Conservation (phyloP, 2,797 vertebrate species). For the Peromyscus nudipes region DNA sequence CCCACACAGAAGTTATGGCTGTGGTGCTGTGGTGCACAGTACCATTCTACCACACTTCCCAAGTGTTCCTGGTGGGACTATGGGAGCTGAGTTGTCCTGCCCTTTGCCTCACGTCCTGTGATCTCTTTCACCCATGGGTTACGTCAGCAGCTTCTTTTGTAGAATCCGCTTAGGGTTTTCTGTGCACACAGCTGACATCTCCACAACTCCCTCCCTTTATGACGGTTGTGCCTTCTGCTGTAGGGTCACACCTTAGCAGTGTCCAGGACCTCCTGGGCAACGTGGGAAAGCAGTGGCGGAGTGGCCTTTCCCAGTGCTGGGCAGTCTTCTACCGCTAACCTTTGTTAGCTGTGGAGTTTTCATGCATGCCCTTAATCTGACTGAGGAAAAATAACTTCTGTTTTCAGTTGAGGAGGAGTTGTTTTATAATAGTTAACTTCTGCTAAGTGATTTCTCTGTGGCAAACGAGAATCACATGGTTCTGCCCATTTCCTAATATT, state of each 20-base stretch:
- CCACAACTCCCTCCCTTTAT: not conserved
- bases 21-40: not conserved
- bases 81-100: not conserved
- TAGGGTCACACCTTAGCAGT: not conserved
- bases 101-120: not conserved
- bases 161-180: not conserved
- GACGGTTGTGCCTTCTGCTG: not conserved
- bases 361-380: not conserved
- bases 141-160: not conserved
- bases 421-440: not conserved
- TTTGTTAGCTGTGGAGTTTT: not conserved
- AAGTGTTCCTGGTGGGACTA: not conserved
- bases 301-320: not conserved
- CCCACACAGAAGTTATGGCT: not conserved
- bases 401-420: not conserved
- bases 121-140: not conserved
- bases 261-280: not conserved
- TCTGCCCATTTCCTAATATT: not conserved
- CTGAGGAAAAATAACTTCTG: not conserved
- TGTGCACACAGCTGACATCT: rapidly evolving
- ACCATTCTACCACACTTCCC: not conserved
- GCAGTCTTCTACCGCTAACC: not conserved
- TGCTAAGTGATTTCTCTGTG: not conserved
- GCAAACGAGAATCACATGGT: not conserved
- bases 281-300: rapidly evolving